Percentiles rank a stretch among this genome's conserved stretches.
These are phyloP conservation scores for Drosophila lacertosa DNA, from an alignment of 1,140 invertebrate genomes.

Conservation along the genomic window DNA sequence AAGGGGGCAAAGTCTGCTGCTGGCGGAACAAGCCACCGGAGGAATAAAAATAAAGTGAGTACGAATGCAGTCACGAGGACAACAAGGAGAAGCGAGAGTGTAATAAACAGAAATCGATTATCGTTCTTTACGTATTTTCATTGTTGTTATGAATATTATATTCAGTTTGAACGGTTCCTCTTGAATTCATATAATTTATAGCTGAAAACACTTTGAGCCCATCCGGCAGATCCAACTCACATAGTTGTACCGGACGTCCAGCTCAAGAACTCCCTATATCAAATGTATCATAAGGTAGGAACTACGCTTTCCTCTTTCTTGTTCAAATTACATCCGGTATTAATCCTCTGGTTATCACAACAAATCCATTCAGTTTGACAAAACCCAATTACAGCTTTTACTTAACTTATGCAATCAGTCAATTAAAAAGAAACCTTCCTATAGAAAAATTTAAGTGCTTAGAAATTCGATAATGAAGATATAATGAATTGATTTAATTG, in stretches of 20 bases:
- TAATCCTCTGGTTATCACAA: not conserved
- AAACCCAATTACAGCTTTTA: not conserved
- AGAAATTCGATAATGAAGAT: no score
- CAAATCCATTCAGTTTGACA: no score
- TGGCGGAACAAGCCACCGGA: slow-evolving; percentile 11
- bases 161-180: slow-evolving; percentile 65
- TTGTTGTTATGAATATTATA: slow-evolving; percentile 81
- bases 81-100: slow-evolving; percentile 55
- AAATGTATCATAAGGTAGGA: slow-evolving; percentile 29
- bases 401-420: not conserved
- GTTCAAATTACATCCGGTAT: slow-evolving; percentile 37
- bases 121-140: slow-evolving; percentile 78
- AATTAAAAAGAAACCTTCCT: no score
- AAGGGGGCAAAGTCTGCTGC: slow-evolving; percentile 3
- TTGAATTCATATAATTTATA: slow-evolving; percentile 82
- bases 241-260: slow-evolving; percentile 63
- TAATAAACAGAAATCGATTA: slow-evolving; percentile 84
- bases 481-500: no score
- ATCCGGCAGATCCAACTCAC: slow-evolving; percentile 60
- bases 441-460: no score
- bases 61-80: slow-evolving; percentile 47
- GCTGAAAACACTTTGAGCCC: slow-evolving; percentile 52
- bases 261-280: slow-evolving; percentile 48
- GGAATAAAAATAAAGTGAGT: slow-evolving; percentile 40
- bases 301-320: slow-evolving; percentile 13